Evolutionary conservation across 2,888 invertebrate species (phyloP), one percentile per base, ranked within the genome.

Genomic region (Neocrepidodera transversa): DNA sequence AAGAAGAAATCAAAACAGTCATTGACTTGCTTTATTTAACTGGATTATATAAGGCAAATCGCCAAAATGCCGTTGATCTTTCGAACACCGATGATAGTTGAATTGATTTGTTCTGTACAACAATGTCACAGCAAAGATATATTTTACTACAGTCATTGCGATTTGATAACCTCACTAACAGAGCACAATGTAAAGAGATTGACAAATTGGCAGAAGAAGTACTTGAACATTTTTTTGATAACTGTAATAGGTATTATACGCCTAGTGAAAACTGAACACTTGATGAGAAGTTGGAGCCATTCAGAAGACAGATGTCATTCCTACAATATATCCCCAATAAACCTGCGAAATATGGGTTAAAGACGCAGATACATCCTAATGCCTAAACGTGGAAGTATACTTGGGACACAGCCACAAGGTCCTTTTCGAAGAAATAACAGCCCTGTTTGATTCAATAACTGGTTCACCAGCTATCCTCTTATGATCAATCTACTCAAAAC

Each of bases 281-380:
- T 36, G 71, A 72, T 55, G 71, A 72, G 48, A 70, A 68, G 56
- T 47, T 72, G 18, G 64, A 63, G 57, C 52, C 63, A 16, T 69
- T 71, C 47, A 38, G 64, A 26, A 63, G 60, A 28, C 48, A 52
- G 13, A 54, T 58, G 42, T 35, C 43, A 30, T 71, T 73, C 58
- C 38, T n/a, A n/a, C n/a, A n/a, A n/a, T n/a, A n/a, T n/a, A n/a
- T n/a, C n/a, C n/a, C n/a, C n/a, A n/a, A n/a, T 59, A 70, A 75
- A 60, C 68, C 72, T 14, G 66, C 63, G 2, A 71, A 67, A 45
- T 73, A 73, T 64, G 69, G 70, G 0, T 64, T 73, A 4, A 70
- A 74, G 71, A 72, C 55, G 63, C 68, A 6, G 57, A 64, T 35
- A 57, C 63, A 4, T 68, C 48, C 48, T 68, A 71, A 61, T 60